Conservation (phyloP, 2,797 vertebrate species). For the Channa striata region DNA sequence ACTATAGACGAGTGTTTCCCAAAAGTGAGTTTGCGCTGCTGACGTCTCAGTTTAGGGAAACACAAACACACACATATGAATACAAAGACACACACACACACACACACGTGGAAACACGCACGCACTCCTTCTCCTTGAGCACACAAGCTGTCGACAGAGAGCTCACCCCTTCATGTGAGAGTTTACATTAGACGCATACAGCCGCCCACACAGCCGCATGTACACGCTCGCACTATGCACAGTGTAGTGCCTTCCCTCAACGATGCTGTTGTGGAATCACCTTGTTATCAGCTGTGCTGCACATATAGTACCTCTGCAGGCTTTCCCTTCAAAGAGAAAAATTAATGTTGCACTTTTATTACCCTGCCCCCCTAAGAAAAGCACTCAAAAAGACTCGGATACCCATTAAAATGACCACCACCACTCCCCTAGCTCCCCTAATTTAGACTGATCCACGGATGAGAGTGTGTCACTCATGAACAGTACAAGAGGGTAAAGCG, state of each 20-base stretch:
- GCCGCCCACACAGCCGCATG: conserved; percentile 61
- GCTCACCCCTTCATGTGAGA: conserved; percentile 49
- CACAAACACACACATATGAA: background rate
- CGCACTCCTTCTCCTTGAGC: conserved; percentile 19
- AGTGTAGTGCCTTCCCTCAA: conserved; percentile 38
- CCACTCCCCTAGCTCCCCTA: conserved; percentile 37
- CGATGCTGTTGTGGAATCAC: conserved; percentile 60
- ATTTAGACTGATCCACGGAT: conserved; percentile 7
- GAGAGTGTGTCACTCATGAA: conserved; percentile 17
- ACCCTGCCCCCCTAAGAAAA: background rate
- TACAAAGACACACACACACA: conserved; percentile 10
- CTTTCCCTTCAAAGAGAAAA: conserved; percentile 43
- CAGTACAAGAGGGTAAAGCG: conserved; percentile 27
- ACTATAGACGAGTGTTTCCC: conserved; percentile 58
- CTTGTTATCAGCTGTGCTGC: conserved; percentile 52
- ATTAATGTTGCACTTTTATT: conserved; percentile 41
- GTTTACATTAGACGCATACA: conserved; percentile 69
- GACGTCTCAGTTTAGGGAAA: conserved; percentile 35
- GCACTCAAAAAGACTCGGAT: conserved; percentile 8
- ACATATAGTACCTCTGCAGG: conserved; percentile 24
- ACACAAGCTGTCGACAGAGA: conserved; percentile 45
- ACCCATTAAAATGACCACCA: conserved; percentile 17
- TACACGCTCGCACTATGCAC: background rate
- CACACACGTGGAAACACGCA: conserved; percentile 21
- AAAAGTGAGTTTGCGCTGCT: conserved; percentile 50